A percentile compares a stretch with the other conserved stretches of the same genome.
Conservation (phyloP, 2,113 vertebrate genomes). For the Pyxicephalus adspersus region DNA sequence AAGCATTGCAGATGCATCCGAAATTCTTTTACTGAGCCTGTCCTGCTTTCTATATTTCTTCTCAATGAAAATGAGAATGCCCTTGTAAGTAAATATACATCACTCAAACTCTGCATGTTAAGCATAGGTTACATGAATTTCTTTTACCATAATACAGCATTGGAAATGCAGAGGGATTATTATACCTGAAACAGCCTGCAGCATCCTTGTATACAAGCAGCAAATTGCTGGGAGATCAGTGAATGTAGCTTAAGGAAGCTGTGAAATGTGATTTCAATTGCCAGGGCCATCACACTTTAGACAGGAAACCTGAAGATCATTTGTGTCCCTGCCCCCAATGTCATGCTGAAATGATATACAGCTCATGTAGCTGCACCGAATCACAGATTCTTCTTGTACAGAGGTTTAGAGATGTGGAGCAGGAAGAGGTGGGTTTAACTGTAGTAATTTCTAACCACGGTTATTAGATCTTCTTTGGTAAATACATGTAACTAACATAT, state of each 20-base stretch:
- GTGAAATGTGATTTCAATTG: slow-evolving; percentile 12
- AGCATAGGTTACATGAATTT: too few relatives aligned
- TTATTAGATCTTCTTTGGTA: neutral
- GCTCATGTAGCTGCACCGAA: neutral
- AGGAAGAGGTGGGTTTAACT: neutral
- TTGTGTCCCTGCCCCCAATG: slow-evolving; percentile 16
- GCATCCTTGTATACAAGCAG: too few relatives aligned
- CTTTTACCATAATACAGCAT: too few relatives aligned
- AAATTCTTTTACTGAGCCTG: too few relatives aligned
- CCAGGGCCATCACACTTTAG: neutral
- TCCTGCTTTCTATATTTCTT: too few relatives aligned
- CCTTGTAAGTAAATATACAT: too few relatives aligned
- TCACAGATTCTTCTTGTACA: neutral
- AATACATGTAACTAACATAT: neutral
- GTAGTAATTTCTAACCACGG: neutral
- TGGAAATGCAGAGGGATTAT: too few relatives aligned
- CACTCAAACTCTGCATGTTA: too few relatives aligned
- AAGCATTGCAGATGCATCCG: too few relatives aligned
- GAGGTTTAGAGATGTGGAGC: neutral
- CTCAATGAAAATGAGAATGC: too few relatives aligned
- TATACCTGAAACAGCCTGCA: too few relatives aligned
- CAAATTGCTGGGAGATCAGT: neutral
- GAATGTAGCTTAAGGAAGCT: neutral
- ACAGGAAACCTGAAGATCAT: slow-evolving; percentile 35
- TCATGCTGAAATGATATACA: slow-evolving; percentile 1